Conservation (phyloP, 2,888 invertebrate genomes). For the Galerucella pusilla region DNA sequence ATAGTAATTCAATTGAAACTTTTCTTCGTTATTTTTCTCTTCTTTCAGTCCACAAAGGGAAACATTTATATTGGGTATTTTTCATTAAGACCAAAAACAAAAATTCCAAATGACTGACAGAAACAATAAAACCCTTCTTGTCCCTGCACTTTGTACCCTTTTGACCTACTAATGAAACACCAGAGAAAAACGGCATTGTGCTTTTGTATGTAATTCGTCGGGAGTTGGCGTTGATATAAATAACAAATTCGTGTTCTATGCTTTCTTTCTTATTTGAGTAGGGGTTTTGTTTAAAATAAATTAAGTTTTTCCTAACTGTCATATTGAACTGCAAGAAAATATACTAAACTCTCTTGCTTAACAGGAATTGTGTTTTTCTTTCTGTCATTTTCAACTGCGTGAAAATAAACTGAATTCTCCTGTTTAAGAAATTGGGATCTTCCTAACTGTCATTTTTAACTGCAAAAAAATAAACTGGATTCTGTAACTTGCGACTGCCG, state of each 20-base stretch:
- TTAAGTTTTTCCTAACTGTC: not conserved
- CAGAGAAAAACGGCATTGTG: conserved; percentile 8
- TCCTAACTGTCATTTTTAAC: too few species aligned
- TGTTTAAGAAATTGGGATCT: too few species aligned
- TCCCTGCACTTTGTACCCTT: conserved; percentile 13
- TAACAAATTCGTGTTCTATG: not conserved
- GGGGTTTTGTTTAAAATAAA: not conserved
- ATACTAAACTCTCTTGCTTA: too few species aligned
- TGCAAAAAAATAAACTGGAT: too few species aligned
- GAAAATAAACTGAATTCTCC: too few species aligned
- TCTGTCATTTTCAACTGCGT: too few species aligned
- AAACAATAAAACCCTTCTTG: conserved; percentile 11
- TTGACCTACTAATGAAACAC: conserved; percentile 31
- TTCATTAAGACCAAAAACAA: not conserved
- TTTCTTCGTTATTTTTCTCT: not conserved
- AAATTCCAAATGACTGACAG: not conserved
- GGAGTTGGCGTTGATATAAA: conserved; percentile 8
- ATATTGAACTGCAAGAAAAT: not conserved
- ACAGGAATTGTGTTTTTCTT: too few species aligned
- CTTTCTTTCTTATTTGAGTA: not conserved
- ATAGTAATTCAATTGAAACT: not conserved
- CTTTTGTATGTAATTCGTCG: conserved; percentile 3
- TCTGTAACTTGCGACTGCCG: too few species aligned
- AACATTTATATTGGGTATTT: not conserved
- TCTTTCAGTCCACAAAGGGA: not conserved